A percentile compares a stretch with the other conserved stretches of the same genome.
Conservation (phyloP, 1,140 invertebrate species). For the Drepana arcuata region DNA sequence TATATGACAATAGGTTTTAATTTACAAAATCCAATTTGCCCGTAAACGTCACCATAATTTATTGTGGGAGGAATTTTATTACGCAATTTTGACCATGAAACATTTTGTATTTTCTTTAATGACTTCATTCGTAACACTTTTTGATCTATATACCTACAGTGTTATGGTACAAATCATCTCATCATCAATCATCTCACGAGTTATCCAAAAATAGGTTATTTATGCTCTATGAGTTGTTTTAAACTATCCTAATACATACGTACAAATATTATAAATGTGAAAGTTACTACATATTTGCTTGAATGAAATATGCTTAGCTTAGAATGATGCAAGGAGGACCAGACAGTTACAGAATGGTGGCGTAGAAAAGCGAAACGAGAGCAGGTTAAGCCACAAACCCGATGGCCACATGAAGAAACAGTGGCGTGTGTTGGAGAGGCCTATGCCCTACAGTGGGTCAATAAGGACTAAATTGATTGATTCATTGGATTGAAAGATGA, state of each 20-base stretch:
- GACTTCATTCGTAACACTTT: neutral
- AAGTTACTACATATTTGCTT: neutral
- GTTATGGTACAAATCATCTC: neutral
- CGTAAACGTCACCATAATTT: neutral
- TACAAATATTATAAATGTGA: neutral
- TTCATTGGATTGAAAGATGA: no score
- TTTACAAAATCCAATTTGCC: slow-evolving; percentile 1
- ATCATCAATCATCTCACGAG: neutral
- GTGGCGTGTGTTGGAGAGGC: no score
- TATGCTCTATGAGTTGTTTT: neutral
- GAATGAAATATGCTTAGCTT: no score
- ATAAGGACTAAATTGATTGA: no score
- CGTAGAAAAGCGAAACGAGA: no score
- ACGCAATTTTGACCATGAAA: neutral
- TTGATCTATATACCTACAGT: neutral
- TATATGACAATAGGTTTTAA: slow-evolving; percentile 9
- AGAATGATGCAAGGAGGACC: no score
- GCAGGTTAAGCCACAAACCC: no score
- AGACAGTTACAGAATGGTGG: no score
- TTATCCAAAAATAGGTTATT: neutral
- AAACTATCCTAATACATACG: neutral
- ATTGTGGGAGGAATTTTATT: neutral
- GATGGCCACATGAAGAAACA: no score
- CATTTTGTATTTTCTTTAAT: neutral
- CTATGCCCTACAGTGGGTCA: no score